Conservation (phyloP, 2,888 invertebrate genomes). For the Eupithecia inturbata region DNA sequence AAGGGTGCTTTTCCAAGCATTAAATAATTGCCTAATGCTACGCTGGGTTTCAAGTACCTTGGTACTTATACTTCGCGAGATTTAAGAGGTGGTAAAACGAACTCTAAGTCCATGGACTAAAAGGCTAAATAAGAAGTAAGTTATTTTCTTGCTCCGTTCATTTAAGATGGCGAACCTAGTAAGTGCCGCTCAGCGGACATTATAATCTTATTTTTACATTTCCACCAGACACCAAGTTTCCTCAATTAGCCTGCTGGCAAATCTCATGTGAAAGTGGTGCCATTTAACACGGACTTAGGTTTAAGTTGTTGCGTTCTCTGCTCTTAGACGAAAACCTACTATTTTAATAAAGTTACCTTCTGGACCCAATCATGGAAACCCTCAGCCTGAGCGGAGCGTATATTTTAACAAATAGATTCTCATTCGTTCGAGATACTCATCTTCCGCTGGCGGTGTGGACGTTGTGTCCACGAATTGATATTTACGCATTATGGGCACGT, state of each 20-base stretch:
- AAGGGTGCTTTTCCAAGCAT: neutral
- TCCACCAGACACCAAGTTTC: constrained; percentile 12
- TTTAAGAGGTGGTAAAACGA: neutral
- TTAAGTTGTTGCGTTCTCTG: neutral
- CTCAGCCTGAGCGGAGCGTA: neutral
- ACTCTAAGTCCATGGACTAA: neutral
- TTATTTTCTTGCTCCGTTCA: neutral
- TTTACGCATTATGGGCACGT: no score
- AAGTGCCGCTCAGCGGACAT: constrained; percentile 8
- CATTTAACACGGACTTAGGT: neutral
- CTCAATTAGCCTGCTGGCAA: constrained; percentile 16
- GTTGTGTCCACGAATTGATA: no score
- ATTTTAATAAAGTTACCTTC: neutral
- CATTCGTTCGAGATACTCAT: no score
- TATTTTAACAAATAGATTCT: neutral
- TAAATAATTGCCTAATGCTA: neutral
- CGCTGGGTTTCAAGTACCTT: neutral
- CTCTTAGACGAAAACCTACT: neutral
- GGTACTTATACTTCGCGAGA: neutral
- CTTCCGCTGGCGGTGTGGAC: no score
- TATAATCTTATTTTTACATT: constrained; percentile 15
- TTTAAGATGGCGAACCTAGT: neutral
- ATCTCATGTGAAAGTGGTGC: neutral
- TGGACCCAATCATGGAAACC: neutral
- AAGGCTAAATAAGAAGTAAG: neutral